Base-by-base conservation (phyloP, 2,797 vertebrate species). In the Pteropus rufus region DNA sequence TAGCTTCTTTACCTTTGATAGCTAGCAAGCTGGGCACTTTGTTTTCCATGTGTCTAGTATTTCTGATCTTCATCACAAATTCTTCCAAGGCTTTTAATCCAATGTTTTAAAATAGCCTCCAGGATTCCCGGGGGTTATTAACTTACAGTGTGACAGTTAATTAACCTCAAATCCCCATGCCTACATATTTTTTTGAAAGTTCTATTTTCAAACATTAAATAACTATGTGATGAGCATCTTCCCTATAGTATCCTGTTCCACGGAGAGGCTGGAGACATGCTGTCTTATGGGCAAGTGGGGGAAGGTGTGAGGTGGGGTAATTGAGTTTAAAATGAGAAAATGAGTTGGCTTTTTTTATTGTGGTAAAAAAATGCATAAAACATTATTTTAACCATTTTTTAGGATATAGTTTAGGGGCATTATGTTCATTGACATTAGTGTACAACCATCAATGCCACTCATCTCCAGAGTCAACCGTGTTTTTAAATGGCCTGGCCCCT, bases 171-270 rank as follows among this genome's bases (percentile, higher is more conserved):
- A 31, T 12, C 49, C 26, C 44, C 56, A n/a, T 93, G 88, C 81
- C 65, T 93, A 85, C 54, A 29, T 21, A 24, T 44, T 84, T 23
- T 92, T 86, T 56, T 24, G 65, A 39, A 95, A 91, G 69, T 91
- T 92, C 94, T 97, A 76, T 94, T 97, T 97, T 97, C 39, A 76
- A 97, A 92, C 93, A 77, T 81, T 81, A 93, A 96, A 94, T 95
- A 97, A 64, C 96, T 96, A 90, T 96, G 73, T 18, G 52, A 79
- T 97, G 93, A 96, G 81, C 54, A 10, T 95, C 90, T 90, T 92
- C 46, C 60, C 75, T 84, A 16, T 70, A 77, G 93, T 95, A 95
- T 97, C 93, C 23, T 64, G 15, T 97, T 97, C 80, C 84, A 75
- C 1, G 23, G 62, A 69, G 29, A 92, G 23, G 56, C 60, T 44